Evolutionary conservation across 2,113 vertebrate genomes (phyloP), one percentile per base, ranked within the genome.

Genomic region (Helogale parvula): DNA sequence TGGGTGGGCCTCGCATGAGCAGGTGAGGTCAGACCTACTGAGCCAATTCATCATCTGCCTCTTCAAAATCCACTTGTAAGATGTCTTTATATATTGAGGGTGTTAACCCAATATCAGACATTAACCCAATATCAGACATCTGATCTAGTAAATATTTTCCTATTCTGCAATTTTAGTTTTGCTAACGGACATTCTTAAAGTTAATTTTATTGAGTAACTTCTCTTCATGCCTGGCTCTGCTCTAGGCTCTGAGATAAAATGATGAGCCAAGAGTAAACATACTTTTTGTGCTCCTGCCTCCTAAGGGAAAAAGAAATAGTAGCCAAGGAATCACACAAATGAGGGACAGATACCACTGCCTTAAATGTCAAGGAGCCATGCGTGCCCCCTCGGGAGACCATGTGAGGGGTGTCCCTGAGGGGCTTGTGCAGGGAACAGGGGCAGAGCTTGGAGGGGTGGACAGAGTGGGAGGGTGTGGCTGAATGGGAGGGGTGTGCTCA

Each of bases 1-100:
- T 2, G 2, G 14, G 66, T 1, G 3, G n/a, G 12, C 21, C 17
- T 80, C 31, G 33, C 14, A 0, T 0, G 0, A 63, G 50, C 31
- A 63, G 31, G 19, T 71, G 57, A 12, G 71, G 16, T 45, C 19
- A 7, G 29, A n/a, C 60, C 13, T 15, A 17, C 2, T 35, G 50
- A 17, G 3, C 7, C 7, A 1, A 35, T 16, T 41, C 33, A 3
- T 63, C 12, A 7, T 54, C 45, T 17, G 2, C 29, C 79, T 12
- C 4, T 27, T 82, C 10, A 54, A 71, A 38, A 80, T 63, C 60
- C 15, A 41, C 9, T 82, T 72, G 25, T 9, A 79, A 79, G 11
- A 0, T 54, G 63, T 71, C 72, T 77, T 76, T 83, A 33, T 45
- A 33, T 38, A 35, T n/a, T 31, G 35, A 85, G 27, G 14, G 11